Percentiles rank a stretch among this genome's conserved stretches.
Evolutionary conservation across 2,888 invertebrate genomes (phyloP).

Genomic region (Pandemis corylana): DNA sequence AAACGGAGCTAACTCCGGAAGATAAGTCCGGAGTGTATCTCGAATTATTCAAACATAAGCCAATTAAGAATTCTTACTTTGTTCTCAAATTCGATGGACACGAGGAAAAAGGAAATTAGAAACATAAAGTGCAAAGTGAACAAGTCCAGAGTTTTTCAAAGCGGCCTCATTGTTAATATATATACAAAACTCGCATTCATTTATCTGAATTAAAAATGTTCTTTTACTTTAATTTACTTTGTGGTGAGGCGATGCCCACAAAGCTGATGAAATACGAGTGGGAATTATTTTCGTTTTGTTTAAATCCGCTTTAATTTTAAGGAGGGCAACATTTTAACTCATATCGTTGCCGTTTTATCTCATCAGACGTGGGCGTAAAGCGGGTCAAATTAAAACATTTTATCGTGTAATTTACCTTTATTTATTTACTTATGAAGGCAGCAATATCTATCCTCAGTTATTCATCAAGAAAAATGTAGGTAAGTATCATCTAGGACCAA

Average conservation of each 20-base stretch:
- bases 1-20: constrained; percentile 3
- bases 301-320: constrained; percentile 13
- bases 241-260: constrained; percentile 9
- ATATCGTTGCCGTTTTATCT: neutral
- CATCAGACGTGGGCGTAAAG: neutral
- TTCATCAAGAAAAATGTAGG: no score
- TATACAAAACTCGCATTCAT: constrained; percentile 2
- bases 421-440: no score
- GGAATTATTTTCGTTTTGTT: constrained; percentile 11
- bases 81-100: constrained; percentile 28
- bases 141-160: constrained; percentile 19
- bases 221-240: constrained; percentile 26
- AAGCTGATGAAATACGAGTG: constrained; percentile 17
- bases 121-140: constrained; percentile 26
- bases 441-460: no score
- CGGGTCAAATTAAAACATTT: neutral
- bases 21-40: constrained; percentile 16
- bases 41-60: constrained; percentile 36
- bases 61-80: constrained; percentile 36
- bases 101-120: constrained; percentile 35
- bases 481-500: neutral
- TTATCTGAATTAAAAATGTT: constrained; percentile 19
- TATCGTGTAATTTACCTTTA: neutral
- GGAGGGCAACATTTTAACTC: neutral
- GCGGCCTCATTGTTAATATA: constrained; percentile 15